Conservation (phyloP, 1,140 invertebrate genomes). For the Heliconius congener region DNA sequence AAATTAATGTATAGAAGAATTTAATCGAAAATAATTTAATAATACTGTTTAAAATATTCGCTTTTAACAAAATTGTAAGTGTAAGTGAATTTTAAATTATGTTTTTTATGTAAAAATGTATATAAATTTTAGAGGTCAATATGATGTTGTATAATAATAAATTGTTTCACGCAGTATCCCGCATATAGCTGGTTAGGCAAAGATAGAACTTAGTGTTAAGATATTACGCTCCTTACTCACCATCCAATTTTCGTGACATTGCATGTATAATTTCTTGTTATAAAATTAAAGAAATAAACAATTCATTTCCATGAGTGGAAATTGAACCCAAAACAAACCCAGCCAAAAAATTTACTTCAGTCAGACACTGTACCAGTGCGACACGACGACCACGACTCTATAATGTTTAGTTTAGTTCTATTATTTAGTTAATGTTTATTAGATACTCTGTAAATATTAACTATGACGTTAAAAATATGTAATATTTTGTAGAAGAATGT, state of each 20-base stretch:
- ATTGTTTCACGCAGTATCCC: not conserved
- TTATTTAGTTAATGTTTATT: not conserved
- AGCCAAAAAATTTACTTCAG: no score
- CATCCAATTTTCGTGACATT: no score
- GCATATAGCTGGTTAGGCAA: not conserved
- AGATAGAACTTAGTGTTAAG: no score
- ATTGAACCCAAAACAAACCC: no score
- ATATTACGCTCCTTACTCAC: no score
- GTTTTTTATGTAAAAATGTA: conserved; percentile 56
- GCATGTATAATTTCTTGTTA: no score
- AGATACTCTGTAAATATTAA: not conserved
- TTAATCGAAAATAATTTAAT: conserved; percentile 8
- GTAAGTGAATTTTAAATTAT: conserved; percentile 17
- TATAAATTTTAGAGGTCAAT: conserved; percentile 37
- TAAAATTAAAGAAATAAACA: no score
- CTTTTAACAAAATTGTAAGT: conserved; percentile 22
- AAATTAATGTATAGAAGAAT: conserved; percentile 23
- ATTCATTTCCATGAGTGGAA: no score
- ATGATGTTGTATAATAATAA: not conserved
- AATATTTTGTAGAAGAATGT: no score
- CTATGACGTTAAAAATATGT: not conserved
- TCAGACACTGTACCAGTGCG: no score
- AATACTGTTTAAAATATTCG: conserved; percentile 22
- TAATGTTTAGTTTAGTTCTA: not conserved
- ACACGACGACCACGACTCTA: no score